These are phyloP conservation scores for Alouatta palliata DNA, from an alignment of 2,113 vertebrate genomes.

Conservation along the genomic window DNA sequence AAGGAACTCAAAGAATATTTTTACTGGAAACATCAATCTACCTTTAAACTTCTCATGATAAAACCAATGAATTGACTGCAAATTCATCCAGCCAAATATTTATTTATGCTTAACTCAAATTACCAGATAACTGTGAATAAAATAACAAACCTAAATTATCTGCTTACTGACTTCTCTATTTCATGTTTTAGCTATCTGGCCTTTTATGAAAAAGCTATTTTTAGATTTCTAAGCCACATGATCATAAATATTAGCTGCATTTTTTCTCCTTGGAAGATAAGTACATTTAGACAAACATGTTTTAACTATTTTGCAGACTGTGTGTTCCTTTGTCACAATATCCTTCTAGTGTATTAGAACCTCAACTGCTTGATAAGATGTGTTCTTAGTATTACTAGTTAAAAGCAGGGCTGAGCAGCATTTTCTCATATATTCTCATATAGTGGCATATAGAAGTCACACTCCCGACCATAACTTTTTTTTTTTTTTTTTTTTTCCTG, in stretches of 20 bases:
- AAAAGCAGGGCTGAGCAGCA: background rate
- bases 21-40: background rate
- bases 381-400: background rate
- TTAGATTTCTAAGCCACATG: background rate
- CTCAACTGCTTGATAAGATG: background rate
- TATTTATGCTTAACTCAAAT: background rate
- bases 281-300: background rate
- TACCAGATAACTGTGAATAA: background rate
- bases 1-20: background rate
- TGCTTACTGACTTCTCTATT: background rate
- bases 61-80: background rate
- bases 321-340: background rate
- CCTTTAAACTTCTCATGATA: background rate
- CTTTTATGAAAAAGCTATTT: background rate
- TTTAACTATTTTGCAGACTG: background rate
- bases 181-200: background rate
- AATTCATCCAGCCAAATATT: background rate
- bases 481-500: too few species aligned
- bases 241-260: background rate
- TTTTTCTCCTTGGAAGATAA: background rate
- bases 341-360: background rate
- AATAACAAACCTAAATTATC: background rate
- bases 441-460: background rate
- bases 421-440: constrained; percentile 9
- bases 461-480: background rate